phyloP scores from a whole-genome alignment of 2,888 invertebrate genomes.

The Ceriagrion tenellum region DNA sequence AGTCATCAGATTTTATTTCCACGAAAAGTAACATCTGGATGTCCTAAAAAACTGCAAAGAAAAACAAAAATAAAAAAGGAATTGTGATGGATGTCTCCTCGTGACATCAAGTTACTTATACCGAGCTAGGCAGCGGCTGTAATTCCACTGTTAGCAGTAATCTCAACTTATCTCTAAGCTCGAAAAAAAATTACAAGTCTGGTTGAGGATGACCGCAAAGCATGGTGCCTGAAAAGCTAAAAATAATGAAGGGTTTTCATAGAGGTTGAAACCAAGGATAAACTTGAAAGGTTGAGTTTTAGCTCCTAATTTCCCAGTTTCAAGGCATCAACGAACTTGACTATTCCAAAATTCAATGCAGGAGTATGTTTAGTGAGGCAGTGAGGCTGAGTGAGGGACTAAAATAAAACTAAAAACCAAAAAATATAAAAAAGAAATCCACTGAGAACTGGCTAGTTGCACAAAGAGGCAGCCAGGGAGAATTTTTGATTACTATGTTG shows the following conservation, averaged over 20 bases:
- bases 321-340: background rate
- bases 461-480: background rate
- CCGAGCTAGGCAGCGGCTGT: background rate
- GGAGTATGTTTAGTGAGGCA: background rate
- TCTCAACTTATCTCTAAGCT: too few species aligned
- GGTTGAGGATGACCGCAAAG: background rate
- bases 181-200: background rate
- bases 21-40: too few species aligned
- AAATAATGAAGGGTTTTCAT: background rate
- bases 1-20: too few species aligned
- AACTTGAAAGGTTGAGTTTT: background rate
- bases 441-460: background rate
- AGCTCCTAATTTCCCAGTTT: constrained; percentile 18
- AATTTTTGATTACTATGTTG: background rate
- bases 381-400: too few species aligned
- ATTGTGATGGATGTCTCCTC: too few species aligned
- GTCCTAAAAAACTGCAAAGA: too few species aligned
- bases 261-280: background rate
- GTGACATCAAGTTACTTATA: too few species aligned
- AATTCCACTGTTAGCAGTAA: too few species aligned
- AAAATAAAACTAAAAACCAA: background rate
- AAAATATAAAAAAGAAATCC: background rate
- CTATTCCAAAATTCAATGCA: background rate
- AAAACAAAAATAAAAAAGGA: too few species aligned
- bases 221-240: background rate